Percentiles rank a stretch among this genome's conserved stretches.
Evolutionary conservation across 37 sponge, comb jelly and placozoan species (phyloP).

Genomic region (Cladorhizidae sp.): DNA sequence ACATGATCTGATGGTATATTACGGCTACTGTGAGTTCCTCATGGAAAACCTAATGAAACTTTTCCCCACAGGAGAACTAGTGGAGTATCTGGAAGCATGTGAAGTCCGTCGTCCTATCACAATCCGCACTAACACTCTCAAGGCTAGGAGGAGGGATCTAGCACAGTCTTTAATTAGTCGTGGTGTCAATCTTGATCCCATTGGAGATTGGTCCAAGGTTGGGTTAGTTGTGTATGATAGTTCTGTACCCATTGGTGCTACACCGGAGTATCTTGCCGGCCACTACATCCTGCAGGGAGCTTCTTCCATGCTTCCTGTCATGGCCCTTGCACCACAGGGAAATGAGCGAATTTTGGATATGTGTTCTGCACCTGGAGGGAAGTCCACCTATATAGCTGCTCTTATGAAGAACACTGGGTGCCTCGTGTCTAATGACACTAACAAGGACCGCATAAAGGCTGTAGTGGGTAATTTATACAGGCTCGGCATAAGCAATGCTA

Average conservation of each 20-base stretch:
- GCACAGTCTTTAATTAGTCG: constrained; percentile 93
- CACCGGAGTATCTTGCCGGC: constrained; percentile 97
- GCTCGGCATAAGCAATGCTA: constrained; percentile 84
- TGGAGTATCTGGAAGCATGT: constrained; percentile 92
- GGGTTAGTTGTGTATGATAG: constrained; percentile 97
- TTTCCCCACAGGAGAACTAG: constrained; percentile 73
- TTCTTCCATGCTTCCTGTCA: constrained; percentile 96
- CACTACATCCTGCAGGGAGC: constrained; percentile 99
- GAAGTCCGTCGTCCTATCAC: constrained; percentile 93
- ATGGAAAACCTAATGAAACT: constrained; percentile 78
- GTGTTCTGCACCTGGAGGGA: constrained; percentile 99
- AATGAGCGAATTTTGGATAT: constrained; percentile 92
- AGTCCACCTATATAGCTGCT: constrained; percentile 94
- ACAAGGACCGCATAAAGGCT: constrained; percentile 86
- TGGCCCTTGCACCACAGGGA: constrained; percentile 94
- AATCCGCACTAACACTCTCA: constrained; percentile 94
- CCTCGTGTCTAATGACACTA: constrained; percentile 87
- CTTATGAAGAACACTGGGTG: constrained; percentile 99
- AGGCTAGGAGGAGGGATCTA: constrained; percentile 90
- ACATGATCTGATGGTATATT: constrained; percentile 82
- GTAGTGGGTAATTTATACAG: constrained; percentile 89
- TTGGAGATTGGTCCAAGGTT: constrained; percentile 98
- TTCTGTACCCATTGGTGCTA: constrained; percentile 97
- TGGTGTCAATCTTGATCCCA: constrained; percentile 98
- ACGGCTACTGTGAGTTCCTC: constrained; percentile 93